Evolutionary conservation across 1,140 invertebrate species (phyloP).

Genomic region (Grapholita molesta): DNA sequence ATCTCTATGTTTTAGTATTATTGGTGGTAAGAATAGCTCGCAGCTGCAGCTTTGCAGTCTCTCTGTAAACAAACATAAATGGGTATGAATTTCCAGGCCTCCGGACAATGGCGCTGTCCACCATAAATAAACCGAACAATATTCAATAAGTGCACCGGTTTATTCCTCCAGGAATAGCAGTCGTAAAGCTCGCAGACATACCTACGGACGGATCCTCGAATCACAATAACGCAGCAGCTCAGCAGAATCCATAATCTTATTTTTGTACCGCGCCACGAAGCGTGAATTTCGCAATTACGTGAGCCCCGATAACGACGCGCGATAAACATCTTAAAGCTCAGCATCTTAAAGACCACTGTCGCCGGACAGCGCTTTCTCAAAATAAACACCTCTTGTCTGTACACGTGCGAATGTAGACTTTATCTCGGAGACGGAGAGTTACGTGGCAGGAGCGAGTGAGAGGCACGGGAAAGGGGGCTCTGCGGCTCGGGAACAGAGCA

Average conservation of each 20-base stretch:
- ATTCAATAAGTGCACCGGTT: constrained; percentile 72
- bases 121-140: constrained; percentile 71
- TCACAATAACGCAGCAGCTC: constrained; percentile 75
- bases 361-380: constrained; percentile 52
- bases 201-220: constrained; percentile 76
- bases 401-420: constrained; percentile 73
- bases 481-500: constrained; percentile 54
- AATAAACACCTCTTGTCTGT: constrained; percentile 74
- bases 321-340: constrained; percentile 47
- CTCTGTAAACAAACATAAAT: constrained; percentile 34
- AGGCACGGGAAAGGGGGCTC: constrained; percentile 64
- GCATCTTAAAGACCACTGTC: constrained; percentile 44
- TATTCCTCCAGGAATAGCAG: constrained; percentile 75
- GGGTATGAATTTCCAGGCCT: constrained; percentile 31
- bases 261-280: constrained; percentile 76
- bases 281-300: constrained; percentile 77
- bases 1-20: neutral
- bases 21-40: neutral
- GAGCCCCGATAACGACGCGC: constrained; percentile 32
- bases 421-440: constrained; percentile 70
- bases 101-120: constrained; percentile 62
- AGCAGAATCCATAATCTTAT: constrained; percentile 78
- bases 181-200: constrained; percentile 74
- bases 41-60: constrained; percentile 23
- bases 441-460: constrained; percentile 40